Evolutionary conservation across 2,888 invertebrate genomes (phyloP).

Genomic region (Mechanitis messenoides): DNA sequence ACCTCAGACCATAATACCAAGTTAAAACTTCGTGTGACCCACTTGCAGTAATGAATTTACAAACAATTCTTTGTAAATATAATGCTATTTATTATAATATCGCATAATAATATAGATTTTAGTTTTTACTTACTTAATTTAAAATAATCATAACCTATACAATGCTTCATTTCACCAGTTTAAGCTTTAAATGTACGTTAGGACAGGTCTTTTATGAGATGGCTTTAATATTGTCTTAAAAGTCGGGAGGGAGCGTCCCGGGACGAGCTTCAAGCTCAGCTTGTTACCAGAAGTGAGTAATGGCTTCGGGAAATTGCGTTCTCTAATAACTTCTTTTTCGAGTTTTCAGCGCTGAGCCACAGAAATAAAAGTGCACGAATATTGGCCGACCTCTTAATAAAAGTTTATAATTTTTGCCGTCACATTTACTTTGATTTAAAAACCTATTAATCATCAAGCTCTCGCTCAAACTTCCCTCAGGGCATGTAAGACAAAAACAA

Average conservation of each 20-base stretch:
- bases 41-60: no score
- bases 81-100: no score
- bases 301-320: slow-evolving; percentile 65
- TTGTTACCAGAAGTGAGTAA: slow-evolving; percentile 63
- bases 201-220: slow-evolving; percentile 19
- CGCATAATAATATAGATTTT: no score
- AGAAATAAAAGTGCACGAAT: slow-evolving; percentile 46
- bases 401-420: slow-evolving; percentile 51
- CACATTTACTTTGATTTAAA: slow-evolving; percentile 51
- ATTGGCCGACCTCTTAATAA: slow-evolving; percentile 41
- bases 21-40: no score
- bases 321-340: slow-evolving; percentile 62
- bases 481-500: no score
- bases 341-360: slow-evolving; percentile 55
- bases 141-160: background rate
- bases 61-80: no score
- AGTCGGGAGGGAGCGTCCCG: slow-evolving; percentile 19
- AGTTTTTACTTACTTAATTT: no score
- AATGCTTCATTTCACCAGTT: background rate
- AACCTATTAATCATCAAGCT: slow-evolving; percentile 26
- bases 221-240: slow-evolving; percentile 24
- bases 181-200: slow-evolving; percentile 10
- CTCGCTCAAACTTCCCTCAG: no score
- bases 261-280: slow-evolving; percentile 35
- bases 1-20: no score